Percentiles rank a stretch among this genome's conserved stretches.
Conservation (phyloP, 2,797 vertebrate species). For the Hybognathus amarus region DNA sequence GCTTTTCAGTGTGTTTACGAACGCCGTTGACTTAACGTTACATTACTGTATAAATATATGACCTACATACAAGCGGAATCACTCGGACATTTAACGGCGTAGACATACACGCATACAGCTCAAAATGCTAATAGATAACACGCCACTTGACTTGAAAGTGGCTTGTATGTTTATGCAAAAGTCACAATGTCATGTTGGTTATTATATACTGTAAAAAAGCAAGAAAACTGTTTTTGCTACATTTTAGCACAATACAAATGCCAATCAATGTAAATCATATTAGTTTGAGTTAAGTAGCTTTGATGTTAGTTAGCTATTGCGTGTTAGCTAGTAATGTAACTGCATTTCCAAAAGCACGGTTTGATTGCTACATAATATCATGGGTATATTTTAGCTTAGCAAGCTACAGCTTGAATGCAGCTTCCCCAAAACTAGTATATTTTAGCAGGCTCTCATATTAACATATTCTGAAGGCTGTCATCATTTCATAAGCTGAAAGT, state of each 20-base stretch:
- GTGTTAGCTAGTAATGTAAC: not conserved
- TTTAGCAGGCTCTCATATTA: not conserved
- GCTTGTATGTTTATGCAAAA: too few species aligned
- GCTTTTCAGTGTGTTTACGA: too few species aligned
- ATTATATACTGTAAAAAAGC: not conserved
- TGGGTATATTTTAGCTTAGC: not conserved
- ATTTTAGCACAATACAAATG: not conserved
- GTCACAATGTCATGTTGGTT: too few species aligned
- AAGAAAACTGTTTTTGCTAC: not conserved
- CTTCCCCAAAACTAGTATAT: not conserved
- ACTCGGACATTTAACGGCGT: too few species aligned
- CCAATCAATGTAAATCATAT: not conserved
- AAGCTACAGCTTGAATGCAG: not conserved
- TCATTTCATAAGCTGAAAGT: conserved; percentile 13
- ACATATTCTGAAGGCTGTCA: not conserved
- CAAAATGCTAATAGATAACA: too few species aligned
- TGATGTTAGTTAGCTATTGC: not conserved
- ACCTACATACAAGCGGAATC: too few species aligned
- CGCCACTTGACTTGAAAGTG: too few species aligned
- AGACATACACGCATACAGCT: too few species aligned
- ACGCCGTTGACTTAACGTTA: too few species aligned
- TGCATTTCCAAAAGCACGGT: not conserved
- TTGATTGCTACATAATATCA: not conserved
- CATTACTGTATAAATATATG: too few species aligned
- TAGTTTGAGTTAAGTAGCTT: not conserved